Evolutionary conservation across 2,113 vertebrate genomes (phyloP), one percentile per base, ranked within the genome.

Genomic region (Arenaria interpres): DNA sequence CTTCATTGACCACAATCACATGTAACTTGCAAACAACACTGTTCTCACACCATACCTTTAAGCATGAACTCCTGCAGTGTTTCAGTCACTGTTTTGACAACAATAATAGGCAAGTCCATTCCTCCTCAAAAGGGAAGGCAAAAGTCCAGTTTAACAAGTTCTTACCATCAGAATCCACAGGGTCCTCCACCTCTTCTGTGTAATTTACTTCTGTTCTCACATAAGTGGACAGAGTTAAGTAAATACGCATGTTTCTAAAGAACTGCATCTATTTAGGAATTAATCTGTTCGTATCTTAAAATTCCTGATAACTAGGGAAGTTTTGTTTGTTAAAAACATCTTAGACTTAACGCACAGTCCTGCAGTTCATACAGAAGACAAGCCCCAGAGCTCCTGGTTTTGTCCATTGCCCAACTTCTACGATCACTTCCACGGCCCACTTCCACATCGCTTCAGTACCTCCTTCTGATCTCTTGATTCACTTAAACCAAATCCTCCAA

Each of bases 201-300:
- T 99, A 99, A 97, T 99, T 99, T 50, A 99, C 99, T 96, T 99
- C 99, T 85, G 99, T 99, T 98, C 99, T 99, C 93, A 99, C 99
- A 98, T 99, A 99, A 98, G 99, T 99, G 97, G 80, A 93, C 3
- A 10, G 60, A 88, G 98, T 99, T 98, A 99, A 99, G 98, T 72
- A 98, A 96, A 80, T 30, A 19, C 3, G 12, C 1, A 2, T 28
- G 68, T 78, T 71, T 80, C 28, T 74, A 8, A 72, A 89, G 45
- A 71, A 54, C 24, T 66, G 10, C 16, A 45, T 23, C 28, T 56
- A 57, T 23, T 80, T 28, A 59, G 24, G n/a, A 87, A 88, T 64
- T 21, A 43, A 75, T 45, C 72, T 35, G 18, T 19, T 78, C 24
- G 33, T 32, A 18, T 41, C 51, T 51, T 53, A 41, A 54, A 84